Evolutionary conservation across 2,113 vertebrate genomes (phyloP).

Genomic region (Nyctereutes procyonoides): DNA sequence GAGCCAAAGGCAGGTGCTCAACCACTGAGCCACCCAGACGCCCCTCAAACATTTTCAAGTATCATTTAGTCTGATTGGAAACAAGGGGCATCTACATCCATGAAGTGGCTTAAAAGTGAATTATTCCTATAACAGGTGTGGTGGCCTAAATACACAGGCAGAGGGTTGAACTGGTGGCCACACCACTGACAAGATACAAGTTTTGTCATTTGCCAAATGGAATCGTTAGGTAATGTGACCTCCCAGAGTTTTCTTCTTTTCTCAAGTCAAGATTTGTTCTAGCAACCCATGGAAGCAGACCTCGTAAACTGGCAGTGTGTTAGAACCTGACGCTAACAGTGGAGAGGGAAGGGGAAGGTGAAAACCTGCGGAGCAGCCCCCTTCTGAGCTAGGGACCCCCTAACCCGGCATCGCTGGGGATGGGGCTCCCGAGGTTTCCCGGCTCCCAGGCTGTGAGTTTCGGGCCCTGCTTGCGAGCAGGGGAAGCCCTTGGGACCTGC

Average conservation of each 20-base stretch:
- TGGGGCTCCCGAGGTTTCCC: background rate
- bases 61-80: background rate
- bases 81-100: accelerated
- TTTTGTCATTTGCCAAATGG: background rate
- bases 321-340: background rate
- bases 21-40: too few species aligned
- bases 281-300: background rate
- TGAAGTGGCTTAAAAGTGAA: too few species aligned
- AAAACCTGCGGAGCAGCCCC: background rate
- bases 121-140: too few species aligned
- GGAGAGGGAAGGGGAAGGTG: too few species aligned
- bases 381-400: background rate
- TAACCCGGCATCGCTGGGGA: background rate
- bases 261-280: background rate
- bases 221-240: background rate
- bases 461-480: background rate
- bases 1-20: too few species aligned
- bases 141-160: background rate
- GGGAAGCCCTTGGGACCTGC: background rate
- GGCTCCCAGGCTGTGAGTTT: background rate
- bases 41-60: background rate
- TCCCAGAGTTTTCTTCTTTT: background rate
- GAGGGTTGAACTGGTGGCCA: background rate
- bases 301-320: background rate
- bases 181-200: accelerated